A percentile compares a stretch with the other conserved stretches of the same genome.
These are phyloP conservation scores for Porites rus DNA, from an alignment of 92 coral and sea anemone species.

Conservation along the genomic window DNA sequence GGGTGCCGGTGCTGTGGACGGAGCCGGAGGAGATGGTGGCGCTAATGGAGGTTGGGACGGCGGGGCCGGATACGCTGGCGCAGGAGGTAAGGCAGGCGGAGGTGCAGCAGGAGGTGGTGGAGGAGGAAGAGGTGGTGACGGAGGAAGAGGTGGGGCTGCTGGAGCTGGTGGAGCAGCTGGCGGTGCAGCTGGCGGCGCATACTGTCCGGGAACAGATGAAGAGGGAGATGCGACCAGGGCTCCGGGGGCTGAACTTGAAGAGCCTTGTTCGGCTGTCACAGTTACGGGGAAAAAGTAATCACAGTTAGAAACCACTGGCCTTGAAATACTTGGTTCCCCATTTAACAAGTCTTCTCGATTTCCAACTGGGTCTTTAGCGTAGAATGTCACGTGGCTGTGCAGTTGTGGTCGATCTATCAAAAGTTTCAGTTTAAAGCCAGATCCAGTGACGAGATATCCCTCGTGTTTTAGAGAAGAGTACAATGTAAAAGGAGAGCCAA, in stretches of 20 bases:
- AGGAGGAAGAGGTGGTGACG: neutral
- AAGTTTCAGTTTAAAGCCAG: conserved; percentile 47
- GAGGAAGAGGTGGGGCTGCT: neutral
- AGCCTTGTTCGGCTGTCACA: conserved; percentile 51
- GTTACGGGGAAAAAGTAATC: conserved; percentile 11
- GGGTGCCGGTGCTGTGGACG: no score
- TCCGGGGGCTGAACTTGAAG: neutral
- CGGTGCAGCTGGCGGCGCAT: neutral
- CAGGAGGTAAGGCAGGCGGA: neutral
- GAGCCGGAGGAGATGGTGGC: neutral
- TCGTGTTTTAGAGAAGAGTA: no score
- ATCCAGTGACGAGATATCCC: no score
- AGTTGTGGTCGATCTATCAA: conserved; percentile 53
- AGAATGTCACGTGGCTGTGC: conserved; percentile 54
- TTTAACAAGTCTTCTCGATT: conserved; percentile 25
- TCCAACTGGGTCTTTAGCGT: conserved; percentile 46
- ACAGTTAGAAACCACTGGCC: conserved; percentile 31
- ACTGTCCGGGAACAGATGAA: neutral
- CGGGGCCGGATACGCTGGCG: neutral
- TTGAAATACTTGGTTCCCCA: conserved; percentile 32
- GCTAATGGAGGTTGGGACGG: neutral
- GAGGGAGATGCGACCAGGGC: neutral
- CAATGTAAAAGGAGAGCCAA: no score
- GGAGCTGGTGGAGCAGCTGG: neutral
- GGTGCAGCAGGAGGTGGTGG: neutral